These are phyloP conservation scores for Drosophila subsilvestris DNA, from an alignment of 2,888 invertebrate genomes.

Conservation along the genomic window DNA sequence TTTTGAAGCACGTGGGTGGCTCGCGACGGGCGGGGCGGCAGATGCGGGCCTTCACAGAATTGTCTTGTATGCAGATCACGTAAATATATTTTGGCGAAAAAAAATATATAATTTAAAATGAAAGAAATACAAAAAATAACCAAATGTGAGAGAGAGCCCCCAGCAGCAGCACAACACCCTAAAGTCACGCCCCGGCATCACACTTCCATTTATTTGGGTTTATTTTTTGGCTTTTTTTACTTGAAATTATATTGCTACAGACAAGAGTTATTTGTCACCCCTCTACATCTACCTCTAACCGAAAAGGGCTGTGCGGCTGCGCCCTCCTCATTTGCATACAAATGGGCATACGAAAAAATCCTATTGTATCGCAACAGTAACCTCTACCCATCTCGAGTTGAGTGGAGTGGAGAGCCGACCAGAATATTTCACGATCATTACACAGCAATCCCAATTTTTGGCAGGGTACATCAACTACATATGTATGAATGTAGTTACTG, in stretches of 20 bases:
- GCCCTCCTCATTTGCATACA: conserved; percentile 50
- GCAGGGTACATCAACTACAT: conserved; percentile 13
- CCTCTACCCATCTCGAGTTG: conserved; percentile 8
- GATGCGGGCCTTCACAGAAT: conserved; percentile 46
- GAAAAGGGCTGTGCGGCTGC: conserved; percentile 48
- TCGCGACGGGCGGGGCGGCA: conserved; percentile 14
- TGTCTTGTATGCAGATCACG: conserved; percentile 65
- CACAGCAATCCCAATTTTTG: conserved; percentile 12
- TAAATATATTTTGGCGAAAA: conserved; percentile 62
- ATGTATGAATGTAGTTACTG: neutral
- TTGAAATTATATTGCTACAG: conserved; percentile 47
- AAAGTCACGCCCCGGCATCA: conserved; percentile 70
- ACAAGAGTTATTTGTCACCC: conserved; percentile 48
- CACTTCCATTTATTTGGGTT: conserved; percentile 60
- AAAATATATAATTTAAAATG: conserved; percentile 53
- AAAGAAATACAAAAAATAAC: conserved; percentile 37
- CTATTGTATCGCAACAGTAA: conserved; percentile 28
- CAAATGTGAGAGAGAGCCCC: conserved; percentile 20
- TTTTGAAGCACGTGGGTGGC: conserved; percentile 49
- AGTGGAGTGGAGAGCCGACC: conserved; percentile 35
- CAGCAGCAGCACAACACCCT: conserved; percentile 58
- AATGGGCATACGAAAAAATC: conserved; percentile 32
- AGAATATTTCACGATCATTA: conserved; percentile 52
- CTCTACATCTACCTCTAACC: neutral
- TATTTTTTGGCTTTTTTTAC: conserved; percentile 53